Evolutionary conservation across 2,888 invertebrate genomes (phyloP), one percentile per base, ranked within the genome.

Genomic region (Morinoia aosen): DNA sequence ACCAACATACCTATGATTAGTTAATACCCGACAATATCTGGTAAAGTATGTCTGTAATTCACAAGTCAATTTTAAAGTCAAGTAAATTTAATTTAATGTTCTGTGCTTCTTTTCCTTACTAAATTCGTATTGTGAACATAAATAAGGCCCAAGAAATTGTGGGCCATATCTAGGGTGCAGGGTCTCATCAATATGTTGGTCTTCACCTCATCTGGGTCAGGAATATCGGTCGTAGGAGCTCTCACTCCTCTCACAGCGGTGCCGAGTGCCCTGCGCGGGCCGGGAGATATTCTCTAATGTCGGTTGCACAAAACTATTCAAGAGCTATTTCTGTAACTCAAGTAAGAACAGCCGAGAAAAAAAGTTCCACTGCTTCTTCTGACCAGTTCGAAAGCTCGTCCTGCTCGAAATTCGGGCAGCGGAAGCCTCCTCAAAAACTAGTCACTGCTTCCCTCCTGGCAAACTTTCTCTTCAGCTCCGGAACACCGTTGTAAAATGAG

Each of bases 331-430:
- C 90, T 90, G 90, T 40, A 40, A 14, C 90, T 40, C 90, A 40
- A 90, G 90, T 90, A 40, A 48, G 40, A 90, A 90, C 39, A 2
- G 48, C 40, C 40, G 39, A 39, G 48, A 90, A 90, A 90, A 90
- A 48, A 90, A 40, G 48, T 48, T 48, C 48, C 48, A 48, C 14
- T 33, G 40, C 25, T 93, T 93, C 93, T 93, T 93, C 19, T 56
- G 93, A 57, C 93, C 93, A 19, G 93, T 93, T 93, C 93, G 93
- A 93, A 93, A 93, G 93, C 93, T 93, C 58, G 93, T 57, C 93
- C 58, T 56, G 48, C 25, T 57, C 33, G 57, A 93, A 57, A 48
- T 57, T 93, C 56, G 48, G 57, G 57, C 93, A 93, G 93, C 57
- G 48, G 90, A 40, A 48, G 40, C 90, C 40, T 40, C 56, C 57